Evolutionary conservation across 1,140 invertebrate species (phyloP), one percentile per base, ranked within the genome.

Genomic region (Maconellicoccus hirsutus): DNA sequence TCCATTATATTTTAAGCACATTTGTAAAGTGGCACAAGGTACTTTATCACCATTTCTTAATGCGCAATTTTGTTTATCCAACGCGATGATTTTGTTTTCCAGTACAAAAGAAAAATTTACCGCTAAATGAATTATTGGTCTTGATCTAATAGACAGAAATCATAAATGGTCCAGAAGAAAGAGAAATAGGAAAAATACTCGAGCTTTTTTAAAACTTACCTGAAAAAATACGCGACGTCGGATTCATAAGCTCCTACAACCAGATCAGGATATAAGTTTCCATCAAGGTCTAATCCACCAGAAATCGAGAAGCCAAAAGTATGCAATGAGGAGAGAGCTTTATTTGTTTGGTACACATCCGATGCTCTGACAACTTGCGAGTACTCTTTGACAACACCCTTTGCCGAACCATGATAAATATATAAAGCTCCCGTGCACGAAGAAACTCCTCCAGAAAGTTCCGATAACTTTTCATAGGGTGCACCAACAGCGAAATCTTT

Each of bases 401-500:
- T 77, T 8, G 82, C 81, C 0, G 91, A 90, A 0, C 97, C 96
- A 75, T 94, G 91, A 78, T 88, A 98, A 72, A 98, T 92, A 79
- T 96, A 98, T 1, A 99, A 92, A 0, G 92, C 90, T 6, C 96
- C 96, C 12, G 84, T 81, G 8, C 10, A n/a, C n/a, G 22, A 14
- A 8, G 61, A 33, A 3, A 12, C 12, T 33, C 4, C 2, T 52
- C 42, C 3, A 6, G 42, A 66, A 12, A 66, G n/a, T 10, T 66
- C 61, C 12, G 87, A 91, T n/a, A n/a, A 82, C 19, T 93, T 92
- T 73, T 89, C 95, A 76, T 98, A 98, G 0, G 96, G 97, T 0
- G 96, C 95, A 16, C 96, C 96, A 38, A 98, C 93, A 8, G 91
- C 94, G 74, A 99, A 89, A 82, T 99, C 96, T 93, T 77, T 12